Conservation (phyloP, 2,113 vertebrate genomes). For the Condylura cristata region DNA sequence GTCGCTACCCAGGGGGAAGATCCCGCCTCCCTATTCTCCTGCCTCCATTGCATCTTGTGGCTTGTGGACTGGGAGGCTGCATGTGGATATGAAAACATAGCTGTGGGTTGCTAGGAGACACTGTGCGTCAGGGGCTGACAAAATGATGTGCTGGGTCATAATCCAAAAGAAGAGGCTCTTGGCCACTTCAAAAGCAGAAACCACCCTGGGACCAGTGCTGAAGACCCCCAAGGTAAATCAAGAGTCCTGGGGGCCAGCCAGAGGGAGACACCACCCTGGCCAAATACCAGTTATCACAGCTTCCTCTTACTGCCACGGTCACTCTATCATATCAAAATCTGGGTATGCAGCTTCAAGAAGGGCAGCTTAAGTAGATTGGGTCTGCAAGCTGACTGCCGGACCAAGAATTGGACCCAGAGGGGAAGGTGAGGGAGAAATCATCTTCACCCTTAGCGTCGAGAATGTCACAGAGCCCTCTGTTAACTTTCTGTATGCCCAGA, state of each 20-base stretch:
- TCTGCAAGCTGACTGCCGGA: accelerated
- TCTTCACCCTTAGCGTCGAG: not conserved
- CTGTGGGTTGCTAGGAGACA: not conserved
- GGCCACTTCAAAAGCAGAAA: not conserved
- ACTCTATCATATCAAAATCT: not conserved
- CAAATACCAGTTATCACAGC: accelerated
- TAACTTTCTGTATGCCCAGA: not conserved
- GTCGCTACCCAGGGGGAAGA: not conserved
- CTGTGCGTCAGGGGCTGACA: not conserved
- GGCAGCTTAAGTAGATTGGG: not conserved
- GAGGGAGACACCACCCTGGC: not conserved
- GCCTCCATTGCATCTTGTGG: accelerated
- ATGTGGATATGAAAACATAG: not conserved
- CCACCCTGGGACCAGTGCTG: too few species aligned
- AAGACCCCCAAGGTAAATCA: not conserved
- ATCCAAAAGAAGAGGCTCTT: not conserved
- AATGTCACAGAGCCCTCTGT: not conserved
- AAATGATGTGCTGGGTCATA: too few species aligned
- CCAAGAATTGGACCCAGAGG: not conserved
- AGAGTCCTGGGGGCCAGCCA: accelerated
- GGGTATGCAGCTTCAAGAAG: not conserved
- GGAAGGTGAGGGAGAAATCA: too few species aligned
- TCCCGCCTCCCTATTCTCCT: too few species aligned
- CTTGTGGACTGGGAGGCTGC: not conserved
- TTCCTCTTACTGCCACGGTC: accelerated